Conservation (phyloP, 2,888 invertebrate genomes). For the Epirrita christyi region DNA sequence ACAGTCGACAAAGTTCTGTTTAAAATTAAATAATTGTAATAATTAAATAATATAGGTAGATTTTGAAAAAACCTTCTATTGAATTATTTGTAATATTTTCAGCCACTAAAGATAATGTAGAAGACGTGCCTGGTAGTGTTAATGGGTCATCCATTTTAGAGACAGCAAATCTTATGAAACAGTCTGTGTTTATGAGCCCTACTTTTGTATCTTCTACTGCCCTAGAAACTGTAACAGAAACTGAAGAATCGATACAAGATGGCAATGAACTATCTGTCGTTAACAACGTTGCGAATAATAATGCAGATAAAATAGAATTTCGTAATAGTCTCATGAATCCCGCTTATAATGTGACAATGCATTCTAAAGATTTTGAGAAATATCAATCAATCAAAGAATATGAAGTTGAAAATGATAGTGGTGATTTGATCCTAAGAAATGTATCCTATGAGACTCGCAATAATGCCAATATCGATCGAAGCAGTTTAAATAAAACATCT, state of each 20-base stretch:
- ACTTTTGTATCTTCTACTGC: constrained; percentile 56
- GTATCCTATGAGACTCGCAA: constrained; percentile 7
- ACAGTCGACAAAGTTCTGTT: no score
- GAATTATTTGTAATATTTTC: constrained; percentile 9
- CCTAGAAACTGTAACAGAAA: constrained; percentile 37
- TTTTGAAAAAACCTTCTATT: background rate
- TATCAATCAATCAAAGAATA: constrained; percentile 27
- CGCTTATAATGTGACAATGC: background rate
- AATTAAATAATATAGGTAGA: no score
- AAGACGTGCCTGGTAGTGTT: constrained; percentile 6
- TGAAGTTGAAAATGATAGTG: constrained; percentile 26
- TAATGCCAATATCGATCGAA: constrained; percentile 4
- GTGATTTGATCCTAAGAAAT: constrained; percentile 25
- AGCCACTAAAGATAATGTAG: constrained; percentile 8
- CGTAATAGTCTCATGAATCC: background rate
- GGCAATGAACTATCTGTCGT: background rate
- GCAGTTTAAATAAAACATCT: constrained; percentile 16
- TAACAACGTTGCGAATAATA: constrained; percentile 1
- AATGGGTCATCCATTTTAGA: constrained; percentile 64
- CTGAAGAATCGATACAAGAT: constrained; percentile 7
- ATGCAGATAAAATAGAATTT: background rate
- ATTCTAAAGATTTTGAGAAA: constrained; percentile 6
- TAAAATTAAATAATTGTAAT: no score
- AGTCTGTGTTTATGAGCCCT: constrained; percentile 72
- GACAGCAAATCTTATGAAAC: constrained; percentile 73